Conservation (phyloP, 2,888 invertebrate genomes). For the Pyrrhosoma nymphula region DNA sequence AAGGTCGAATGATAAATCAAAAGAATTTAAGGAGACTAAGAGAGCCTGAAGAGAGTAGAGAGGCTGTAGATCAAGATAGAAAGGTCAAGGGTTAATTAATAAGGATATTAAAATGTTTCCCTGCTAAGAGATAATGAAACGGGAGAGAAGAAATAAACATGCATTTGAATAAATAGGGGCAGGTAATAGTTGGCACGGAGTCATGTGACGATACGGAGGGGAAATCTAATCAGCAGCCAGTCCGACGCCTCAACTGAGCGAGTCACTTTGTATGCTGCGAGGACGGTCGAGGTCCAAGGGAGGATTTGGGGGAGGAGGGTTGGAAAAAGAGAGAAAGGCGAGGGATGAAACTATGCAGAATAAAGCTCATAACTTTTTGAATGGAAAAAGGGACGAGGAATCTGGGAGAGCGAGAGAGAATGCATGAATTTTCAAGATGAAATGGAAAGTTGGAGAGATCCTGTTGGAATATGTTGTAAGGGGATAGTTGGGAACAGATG, state of each 20-base stretch:
- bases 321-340: too few relatives aligned
- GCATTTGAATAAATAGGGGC: background rate
- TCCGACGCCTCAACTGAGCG: background rate
- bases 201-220: too few relatives aligned
- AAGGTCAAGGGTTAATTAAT: background rate
- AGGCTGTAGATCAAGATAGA: background rate
- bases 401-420: slow-evolving; percentile 15
- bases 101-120: slow-evolving; percentile 49
- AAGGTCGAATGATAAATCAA: background rate
- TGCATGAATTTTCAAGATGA: slow-evolving; percentile 59
- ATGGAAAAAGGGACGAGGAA: slow-evolving; percentile 32
- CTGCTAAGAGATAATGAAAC: background rate
- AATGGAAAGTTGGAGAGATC: slow-evolving; percentile 33
- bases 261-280: background rate
- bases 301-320: too few relatives aligned
- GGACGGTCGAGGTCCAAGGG: background rate
- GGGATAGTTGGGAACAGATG: slow-evolving; percentile 46
- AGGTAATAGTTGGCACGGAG: background rate
- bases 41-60: background rate
- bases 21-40: background rate
- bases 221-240: too few relatives aligned
- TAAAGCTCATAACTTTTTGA: slow-evolving; percentile 53
- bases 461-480: slow-evolving; percentile 37
- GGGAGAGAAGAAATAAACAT: background rate
- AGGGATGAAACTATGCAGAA: slow-evolving; percentile 38